phyloP scores from a whole-genome alignment of 2,797 vertebrate species.

The Eutrigla gurnardus region DNA sequence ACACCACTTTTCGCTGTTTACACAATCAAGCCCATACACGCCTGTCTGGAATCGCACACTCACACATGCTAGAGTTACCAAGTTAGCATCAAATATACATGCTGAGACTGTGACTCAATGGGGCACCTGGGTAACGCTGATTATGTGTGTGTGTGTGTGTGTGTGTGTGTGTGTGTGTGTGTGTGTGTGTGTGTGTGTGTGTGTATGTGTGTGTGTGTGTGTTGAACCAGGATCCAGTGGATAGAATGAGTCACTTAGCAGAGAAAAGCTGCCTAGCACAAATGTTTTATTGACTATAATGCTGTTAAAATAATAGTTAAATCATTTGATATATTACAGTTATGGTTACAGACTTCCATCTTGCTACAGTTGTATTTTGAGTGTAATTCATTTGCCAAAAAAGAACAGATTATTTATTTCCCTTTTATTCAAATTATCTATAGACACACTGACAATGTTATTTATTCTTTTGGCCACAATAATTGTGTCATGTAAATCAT shows the following conservation, averaged over 20 bases:
- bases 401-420: neutral
- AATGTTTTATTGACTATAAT: neutral
- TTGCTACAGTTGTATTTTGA: neutral
- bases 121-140: slow-evolving; percentile 29
- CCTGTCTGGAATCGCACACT: slow-evolving; percentile 17
- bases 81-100: slow-evolving; percentile 80
- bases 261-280: neutral
- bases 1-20: slow-evolving; percentile 37
- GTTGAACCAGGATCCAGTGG: neutral
- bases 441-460: neutral
- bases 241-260: slow-evolving; percentile 15
- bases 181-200: too few species aligned
- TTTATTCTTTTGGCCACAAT: too few species aligned
- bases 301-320: too few species aligned
- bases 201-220: slow-evolving; percentile 23
- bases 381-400: neutral
- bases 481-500: too few species aligned
- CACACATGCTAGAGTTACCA: slow-evolving; percentile 70
- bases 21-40: slow-evolving; percentile 7
- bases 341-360: neutral
- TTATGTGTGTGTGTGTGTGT: too few species aligned
- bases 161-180: slow-evolving; percentile 23
- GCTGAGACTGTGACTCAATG: slow-evolving; percentile 51
- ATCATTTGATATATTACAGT: neutral
- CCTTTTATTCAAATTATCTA: neutral